phyloP scores from a whole-genome alignment of 2,888 invertebrate genomes.

The Iphiclides podalirius region DNA sequence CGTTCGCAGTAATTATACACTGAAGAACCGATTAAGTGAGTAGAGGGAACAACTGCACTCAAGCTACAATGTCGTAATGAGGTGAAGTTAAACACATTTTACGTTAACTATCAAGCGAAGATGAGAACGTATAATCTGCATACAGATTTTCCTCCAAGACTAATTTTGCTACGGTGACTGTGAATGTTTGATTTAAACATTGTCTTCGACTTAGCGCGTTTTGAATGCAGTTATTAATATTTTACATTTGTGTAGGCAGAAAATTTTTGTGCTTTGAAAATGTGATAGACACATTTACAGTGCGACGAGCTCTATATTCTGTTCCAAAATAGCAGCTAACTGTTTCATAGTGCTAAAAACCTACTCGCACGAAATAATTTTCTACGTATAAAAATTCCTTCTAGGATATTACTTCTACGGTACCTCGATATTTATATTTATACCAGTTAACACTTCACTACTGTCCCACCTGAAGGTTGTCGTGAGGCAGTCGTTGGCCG shows the following conservation, averaged over 20 bases:
- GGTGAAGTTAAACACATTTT: conserved; percentile 2
- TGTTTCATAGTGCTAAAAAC: too few species aligned
- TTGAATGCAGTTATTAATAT: conserved; percentile 7
- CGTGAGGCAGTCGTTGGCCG: too few species aligned
- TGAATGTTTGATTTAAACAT: conserved; percentile 6
- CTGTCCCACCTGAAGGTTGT: too few species aligned
- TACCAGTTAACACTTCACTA: too few species aligned
- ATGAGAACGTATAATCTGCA: conserved; percentile 8
- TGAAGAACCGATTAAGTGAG: not conserved
- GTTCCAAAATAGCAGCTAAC: too few species aligned
- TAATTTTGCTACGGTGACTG: conserved; percentile 3
- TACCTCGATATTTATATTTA: too few species aligned
- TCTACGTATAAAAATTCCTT: too few species aligned
- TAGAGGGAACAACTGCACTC: not conserved
- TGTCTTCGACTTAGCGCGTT: conserved; percentile 8
- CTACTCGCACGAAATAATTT: too few species aligned
- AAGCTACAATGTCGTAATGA: not conserved
- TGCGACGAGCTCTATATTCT: too few species aligned
- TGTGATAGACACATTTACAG: not conserved
- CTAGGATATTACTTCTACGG: too few species aligned
- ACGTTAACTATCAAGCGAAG: conserved; percentile 4
- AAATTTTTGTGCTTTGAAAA: not conserved
- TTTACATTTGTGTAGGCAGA: conserved; percentile 10
- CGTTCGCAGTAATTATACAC: not conserved
- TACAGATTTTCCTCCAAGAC: conserved; percentile 12